phyloP scores from a whole-genome alignment of 2,113 vertebrate species.

The Eudyptes chrysolophus region DNA sequence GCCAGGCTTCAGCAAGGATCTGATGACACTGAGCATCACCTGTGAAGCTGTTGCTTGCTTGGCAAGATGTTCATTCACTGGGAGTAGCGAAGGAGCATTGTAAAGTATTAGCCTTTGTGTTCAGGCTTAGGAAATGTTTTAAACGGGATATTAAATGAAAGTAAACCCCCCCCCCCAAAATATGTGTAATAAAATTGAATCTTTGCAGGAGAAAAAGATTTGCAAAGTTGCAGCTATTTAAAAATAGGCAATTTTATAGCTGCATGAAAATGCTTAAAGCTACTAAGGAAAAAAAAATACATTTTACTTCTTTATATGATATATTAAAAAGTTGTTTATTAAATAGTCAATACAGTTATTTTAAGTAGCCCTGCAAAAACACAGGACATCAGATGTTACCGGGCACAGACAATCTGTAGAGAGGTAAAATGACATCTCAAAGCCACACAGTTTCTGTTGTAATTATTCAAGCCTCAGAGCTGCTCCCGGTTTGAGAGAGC shows the following conservation, averaged over 20 bases:
- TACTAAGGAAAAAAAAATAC: not conserved
- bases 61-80: not conserved
- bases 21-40: accelerated
- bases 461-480: not conserved
- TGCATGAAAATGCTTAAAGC: not conserved
- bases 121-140: not conserved
- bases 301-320: not conserved
- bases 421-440: not conserved
- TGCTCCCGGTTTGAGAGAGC: accelerated
- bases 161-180: not conserved
- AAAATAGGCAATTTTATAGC: not conserved
- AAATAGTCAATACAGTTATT: not conserved
- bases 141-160: not conserved
- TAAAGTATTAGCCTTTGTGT: not conserved
- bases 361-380: not conserved
- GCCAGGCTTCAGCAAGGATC: not conserved
- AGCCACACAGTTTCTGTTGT: not conserved
- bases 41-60: not conserved
- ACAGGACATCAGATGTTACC: not conserved
- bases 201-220: not conserved
- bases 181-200: not conserved
- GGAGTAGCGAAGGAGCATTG: not conserved
- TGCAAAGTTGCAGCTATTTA: not conserved
- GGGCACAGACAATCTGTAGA: not conserved
- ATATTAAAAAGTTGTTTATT: not conserved